phyloP scores from a whole-genome alignment of 2,888 invertebrate genomes.

The Zygothrica quintamaculata region DNA sequence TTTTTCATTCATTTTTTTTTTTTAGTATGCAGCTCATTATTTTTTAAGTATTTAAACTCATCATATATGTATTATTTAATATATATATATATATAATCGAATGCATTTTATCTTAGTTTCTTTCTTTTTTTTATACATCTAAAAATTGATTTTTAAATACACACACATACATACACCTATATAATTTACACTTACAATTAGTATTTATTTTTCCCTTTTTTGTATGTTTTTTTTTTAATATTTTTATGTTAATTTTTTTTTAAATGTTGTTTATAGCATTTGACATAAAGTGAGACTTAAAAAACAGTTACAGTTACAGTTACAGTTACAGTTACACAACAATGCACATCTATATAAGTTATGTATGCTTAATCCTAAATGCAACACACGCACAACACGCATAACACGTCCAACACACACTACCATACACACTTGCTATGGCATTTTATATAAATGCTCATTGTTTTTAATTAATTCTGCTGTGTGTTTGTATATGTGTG shows the following conservation, averaged over 20 bases:
- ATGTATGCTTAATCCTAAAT: slow-evolving; percentile 33
- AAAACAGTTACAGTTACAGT: slow-evolving; percentile 56
- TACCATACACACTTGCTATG: slow-evolving; percentile 28
- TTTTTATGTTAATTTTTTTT: slow-evolving; percentile 21
- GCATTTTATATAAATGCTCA: slow-evolving; percentile 55
- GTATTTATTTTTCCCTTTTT: slow-evolving; percentile 45
- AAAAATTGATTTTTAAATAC: slow-evolving; percentile 76
- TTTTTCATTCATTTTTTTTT: slow-evolving; percentile 31
- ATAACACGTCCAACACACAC: slow-evolving; percentile 14
- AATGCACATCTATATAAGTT: slow-evolving; percentile 65
- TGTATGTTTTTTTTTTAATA: slow-evolving; percentile 17
- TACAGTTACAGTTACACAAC: slow-evolving; percentile 68
- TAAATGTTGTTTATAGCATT: slow-evolving; percentile 72
- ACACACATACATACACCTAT: slow-evolving; percentile 46
- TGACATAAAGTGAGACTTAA: slow-evolving; percentile 76
- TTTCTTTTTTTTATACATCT: slow-evolving; percentile 62
- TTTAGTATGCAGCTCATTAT: slow-evolving; percentile 65
- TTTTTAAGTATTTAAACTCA: slow-evolving; percentile 31
- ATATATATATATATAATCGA: slow-evolving; percentile 68
- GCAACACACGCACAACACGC: no score
- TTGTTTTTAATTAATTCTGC: slow-evolving; percentile 39
- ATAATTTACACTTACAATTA: slow-evolving; percentile 76
- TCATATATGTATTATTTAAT: slow-evolving; percentile 35
- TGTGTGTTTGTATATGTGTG: slow-evolving; percentile 27
- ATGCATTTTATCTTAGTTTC: slow-evolving; percentile 56